Percentiles rank a stretch among this genome's conserved stretches.
These are phyloP conservation scores for Trochalopteron elliotii DNA, from an alignment of 2,113 vertebrate genomes.

Conservation along the genomic window DNA sequence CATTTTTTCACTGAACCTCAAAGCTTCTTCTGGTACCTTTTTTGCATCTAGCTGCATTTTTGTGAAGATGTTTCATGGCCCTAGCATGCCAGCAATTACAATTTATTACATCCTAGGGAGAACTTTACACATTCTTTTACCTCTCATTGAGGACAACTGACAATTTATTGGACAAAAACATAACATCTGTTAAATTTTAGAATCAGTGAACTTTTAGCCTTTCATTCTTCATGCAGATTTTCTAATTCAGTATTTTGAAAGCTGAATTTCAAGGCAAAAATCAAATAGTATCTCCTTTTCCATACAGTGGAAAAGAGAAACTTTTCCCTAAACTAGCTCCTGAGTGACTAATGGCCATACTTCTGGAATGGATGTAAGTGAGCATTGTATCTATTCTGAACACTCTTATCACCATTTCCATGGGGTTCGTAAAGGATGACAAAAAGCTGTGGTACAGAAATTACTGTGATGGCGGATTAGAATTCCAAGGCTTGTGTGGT, in stretches of 20 bases:
- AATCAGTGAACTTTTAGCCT: neutral
- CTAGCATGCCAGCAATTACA: neutral
- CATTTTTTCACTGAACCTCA: neutral
- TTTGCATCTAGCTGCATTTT: neutral
- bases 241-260: neutral
- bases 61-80: neutral
- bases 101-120: neutral
- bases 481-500: neutral
- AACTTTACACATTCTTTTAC: neutral
- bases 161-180: neutral
- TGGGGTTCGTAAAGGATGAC: neutral
- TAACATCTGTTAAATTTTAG: neutral
- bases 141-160: neutral
- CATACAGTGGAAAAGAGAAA: neutral
- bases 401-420: neutral
- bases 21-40: neutral
- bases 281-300: neutral
- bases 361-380: neutral
- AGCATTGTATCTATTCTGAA: neutral
- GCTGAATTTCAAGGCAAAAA: neutral
- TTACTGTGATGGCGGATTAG: neutral
- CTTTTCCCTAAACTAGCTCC: neutral
- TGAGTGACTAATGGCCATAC: neutral
- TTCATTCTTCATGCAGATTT: neutral
- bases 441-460: neutral